These are phyloP conservation scores for Portunus trituberculatus DNA, from an alignment of 1,140 invertebrate genomes.

Conservation along the genomic window DNA sequence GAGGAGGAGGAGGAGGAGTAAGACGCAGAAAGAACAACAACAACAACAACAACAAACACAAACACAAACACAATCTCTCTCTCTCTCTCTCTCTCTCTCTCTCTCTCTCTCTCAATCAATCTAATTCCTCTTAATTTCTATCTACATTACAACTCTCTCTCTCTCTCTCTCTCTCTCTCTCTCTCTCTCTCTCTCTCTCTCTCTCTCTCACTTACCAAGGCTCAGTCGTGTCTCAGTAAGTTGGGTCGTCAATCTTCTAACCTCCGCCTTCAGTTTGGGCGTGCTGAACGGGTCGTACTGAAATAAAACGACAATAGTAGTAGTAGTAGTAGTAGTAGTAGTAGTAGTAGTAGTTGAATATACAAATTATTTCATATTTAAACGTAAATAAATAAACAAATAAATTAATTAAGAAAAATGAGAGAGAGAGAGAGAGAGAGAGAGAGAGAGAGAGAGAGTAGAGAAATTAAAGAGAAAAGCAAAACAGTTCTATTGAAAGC, in stretches of 20 bases:
- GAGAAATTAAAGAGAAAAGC: neutral
- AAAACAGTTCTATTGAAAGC: too few relatives aligned
- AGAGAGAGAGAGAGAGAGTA: too few relatives aligned
- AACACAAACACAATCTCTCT: too few relatives aligned
- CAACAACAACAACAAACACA: too few relatives aligned
- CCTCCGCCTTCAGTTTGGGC: conserved; percentile 81
- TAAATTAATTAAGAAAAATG: neutral
- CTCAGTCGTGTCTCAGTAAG: conserved; percentile 81
- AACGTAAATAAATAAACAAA: conserved; percentile 8
- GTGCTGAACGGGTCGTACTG: conserved; percentile 84
- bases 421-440: neutral
- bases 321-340: too few relatives aligned
- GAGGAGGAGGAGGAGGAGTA: too few relatives aligned
- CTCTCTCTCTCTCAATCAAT: too few relatives aligned
- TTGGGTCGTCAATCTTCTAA: conserved; percentile 81
- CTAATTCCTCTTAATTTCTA: too few relatives aligned
- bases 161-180: conserved; percentile 56
- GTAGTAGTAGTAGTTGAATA: neutral
- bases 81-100: too few relatives aligned
- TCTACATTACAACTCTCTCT: too few relatives aligned
- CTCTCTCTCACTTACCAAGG: conserved; percentile 79
- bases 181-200: too few relatives aligned
- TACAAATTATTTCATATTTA: neutral
- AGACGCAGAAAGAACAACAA: too few relatives aligned
- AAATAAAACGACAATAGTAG: conserved; percentile 15